These are phyloP conservation scores for Probosciger aterrimus DNA, from an alignment of 2,113 vertebrate species.

Conservation along the genomic window DNA sequence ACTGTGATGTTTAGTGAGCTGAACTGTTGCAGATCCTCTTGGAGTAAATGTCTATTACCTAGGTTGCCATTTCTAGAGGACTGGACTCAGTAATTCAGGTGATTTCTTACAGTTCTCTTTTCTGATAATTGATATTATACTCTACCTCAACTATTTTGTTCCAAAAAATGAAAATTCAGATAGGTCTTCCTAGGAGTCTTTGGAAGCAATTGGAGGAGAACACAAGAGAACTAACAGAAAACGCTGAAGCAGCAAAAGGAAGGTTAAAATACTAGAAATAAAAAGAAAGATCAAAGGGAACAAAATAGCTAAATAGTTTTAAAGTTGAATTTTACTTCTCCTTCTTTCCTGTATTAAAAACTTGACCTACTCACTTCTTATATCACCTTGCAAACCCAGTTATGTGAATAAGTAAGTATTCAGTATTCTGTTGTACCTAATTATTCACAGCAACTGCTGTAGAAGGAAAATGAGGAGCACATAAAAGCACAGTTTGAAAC, in stretches of 20 bases:
- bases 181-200: background rate
- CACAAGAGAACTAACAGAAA: background rate
- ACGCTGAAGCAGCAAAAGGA: background rate
- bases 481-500: background rate
- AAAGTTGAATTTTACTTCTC: background rate
- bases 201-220: background rate
- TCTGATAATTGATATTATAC: background rate
- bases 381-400: background rate
- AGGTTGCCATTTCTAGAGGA: background rate
- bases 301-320: background rate
- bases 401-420: background rate
- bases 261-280: background rate
- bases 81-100: background rate
- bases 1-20: background rate
- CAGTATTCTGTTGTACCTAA: background rate
- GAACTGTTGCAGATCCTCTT: background rate
- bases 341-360: background rate
- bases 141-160: background rate
- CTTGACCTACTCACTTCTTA: background rate
- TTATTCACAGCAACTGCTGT: background rate
- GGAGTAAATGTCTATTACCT: background rate
- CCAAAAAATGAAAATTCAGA: background rate
- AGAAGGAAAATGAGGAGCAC: background rate
- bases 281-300: background rate
- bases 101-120: background rate